Evolutionary conservation across 64 coral and sea anemone species (phyloP).

Genomic region (Montipora efflorescens): DNA sequence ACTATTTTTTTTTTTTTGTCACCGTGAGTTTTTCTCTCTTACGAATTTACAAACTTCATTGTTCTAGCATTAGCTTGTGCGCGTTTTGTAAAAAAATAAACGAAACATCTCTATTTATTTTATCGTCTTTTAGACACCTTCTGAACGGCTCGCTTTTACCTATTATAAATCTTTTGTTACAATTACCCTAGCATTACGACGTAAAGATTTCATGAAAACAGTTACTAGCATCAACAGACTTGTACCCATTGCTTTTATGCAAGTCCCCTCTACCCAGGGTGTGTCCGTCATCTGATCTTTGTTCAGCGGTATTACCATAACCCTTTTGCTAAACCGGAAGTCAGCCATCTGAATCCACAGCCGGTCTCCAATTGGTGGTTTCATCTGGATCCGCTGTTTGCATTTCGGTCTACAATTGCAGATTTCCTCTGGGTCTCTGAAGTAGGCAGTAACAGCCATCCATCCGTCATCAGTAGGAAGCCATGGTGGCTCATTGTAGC

Average conservation of each 20-base stretch:
- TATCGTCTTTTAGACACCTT: too few relatives aligned
- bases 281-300: constrained; percentile 54
- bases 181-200: too few relatives aligned
- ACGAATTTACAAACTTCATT: too few relatives aligned
- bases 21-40: too few relatives aligned
- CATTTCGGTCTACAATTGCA: constrained; percentile 46
- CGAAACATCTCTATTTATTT: too few relatives aligned
- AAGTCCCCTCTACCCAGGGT: constrained; percentile 85
- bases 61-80: too few relatives aligned
- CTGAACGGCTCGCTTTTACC: too few relatives aligned
- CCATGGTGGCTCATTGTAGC: constrained; percentile 40
- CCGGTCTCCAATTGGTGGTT: constrained; percentile 63
- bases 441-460: constrained; percentile 52
- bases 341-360: constrained; percentile 82
- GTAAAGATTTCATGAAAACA: neutral
- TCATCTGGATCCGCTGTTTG: constrained; percentile 12
- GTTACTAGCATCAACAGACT: neutral
- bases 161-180: too few relatives aligned
- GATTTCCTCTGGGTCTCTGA: constrained; percentile 56
- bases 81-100: too few relatives aligned
- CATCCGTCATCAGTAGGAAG: constrained; percentile 27
- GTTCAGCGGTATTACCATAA: constrained; percentile 73
- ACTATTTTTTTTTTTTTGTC: too few relatives aligned
- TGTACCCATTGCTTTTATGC: constrained; percentile 73
- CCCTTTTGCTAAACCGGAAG: constrained; percentile 1